Base-by-base conservation (phyloP, 1,140 invertebrate genomes). In the Limonius californicus region DNA sequence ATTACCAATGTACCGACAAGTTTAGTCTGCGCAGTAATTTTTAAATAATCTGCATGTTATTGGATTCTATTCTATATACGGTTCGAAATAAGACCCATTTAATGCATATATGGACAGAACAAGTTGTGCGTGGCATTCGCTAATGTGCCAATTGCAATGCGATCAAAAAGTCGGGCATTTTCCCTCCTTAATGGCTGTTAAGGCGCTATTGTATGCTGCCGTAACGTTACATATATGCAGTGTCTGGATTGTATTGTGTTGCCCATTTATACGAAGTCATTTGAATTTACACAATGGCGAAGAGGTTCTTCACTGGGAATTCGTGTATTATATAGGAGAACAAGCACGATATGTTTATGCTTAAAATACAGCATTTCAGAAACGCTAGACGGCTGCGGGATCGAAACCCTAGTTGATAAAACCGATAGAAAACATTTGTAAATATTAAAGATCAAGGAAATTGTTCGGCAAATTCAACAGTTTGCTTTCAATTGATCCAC, bases 141-240 rank as follows among this genome's bases (percentile, higher is more conserved):
- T 55, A 55, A 55, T 55, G 54, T 55, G 21, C 21, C 54, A 55
- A 55, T 54, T 55, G 21, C 18, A 55, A 55, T 55, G 54, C 54
- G 54, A 55, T 55, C 54, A 55, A 55, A 55, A 55, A 55, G 54
- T 55, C 54, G 54, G 18, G 54, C 19, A 27, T 32, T 55, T 27
- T 27, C 45, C 20, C 20, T 55, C 21, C 27, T 55, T 27, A 55
- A 55, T 55, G 21, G 54, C 27, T 32, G 18, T 23, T n/a, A 55
- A 55, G 27, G 20, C 54, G 27, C 54, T 32, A 55, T 55, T 55
- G 54, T 55, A n/a, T 11, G 54, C 54, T 55, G 20, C 50, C 15
- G 18, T 50, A 50, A 21, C 27, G 54, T 55, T 55, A 55, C 54
- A 55, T 55, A 55, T 27, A 55, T 27, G 54, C 19, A 55, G 54